These are phyloP conservation scores for Antechinus stuartii DNA, from an alignment of 2,113 vertebrate species.

Conservation along the genomic window DNA sequence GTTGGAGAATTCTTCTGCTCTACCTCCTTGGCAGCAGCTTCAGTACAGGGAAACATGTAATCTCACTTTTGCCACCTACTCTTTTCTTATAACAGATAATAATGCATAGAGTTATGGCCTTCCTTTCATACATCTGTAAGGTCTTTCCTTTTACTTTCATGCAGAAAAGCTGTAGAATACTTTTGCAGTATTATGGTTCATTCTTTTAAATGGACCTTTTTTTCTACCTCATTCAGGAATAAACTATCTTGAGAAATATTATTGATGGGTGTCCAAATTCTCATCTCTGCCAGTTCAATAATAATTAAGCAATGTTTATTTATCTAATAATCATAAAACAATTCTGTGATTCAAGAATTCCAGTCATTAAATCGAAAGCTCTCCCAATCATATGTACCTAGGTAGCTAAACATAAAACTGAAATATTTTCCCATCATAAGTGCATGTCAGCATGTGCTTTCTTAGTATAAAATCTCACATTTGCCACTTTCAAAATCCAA, in stretches of 20 bases:
- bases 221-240: not conserved
- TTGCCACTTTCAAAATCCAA: not conserved
- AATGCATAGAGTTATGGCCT: not conserved
- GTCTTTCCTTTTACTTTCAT: not conserved
- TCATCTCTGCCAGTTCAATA: not conserved
- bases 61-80: not conserved
- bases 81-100: not conserved
- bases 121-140: not conserved
- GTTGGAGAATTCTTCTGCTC: not conserved
- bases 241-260: not conserved
- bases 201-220: not conserved
- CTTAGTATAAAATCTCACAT: not conserved
- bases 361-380: not conserved
- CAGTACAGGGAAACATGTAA: too few relatives aligned
- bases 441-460: not conserved
- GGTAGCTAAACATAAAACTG: not conserved
- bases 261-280: not conserved
- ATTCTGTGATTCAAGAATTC: not conserved
- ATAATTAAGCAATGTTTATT: not conserved
- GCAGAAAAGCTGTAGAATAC: not conserved
- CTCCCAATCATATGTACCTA: not conserved
- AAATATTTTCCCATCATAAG: not conserved
- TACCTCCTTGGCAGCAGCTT: not conserved
- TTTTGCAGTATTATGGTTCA: not conserved
- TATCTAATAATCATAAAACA: not conserved